Evolutionary conservation across 2,797 vertebrate species (phyloP), one percentile per base, ranked within the genome.

Genomic region (Vultur gryphus): DNA sequence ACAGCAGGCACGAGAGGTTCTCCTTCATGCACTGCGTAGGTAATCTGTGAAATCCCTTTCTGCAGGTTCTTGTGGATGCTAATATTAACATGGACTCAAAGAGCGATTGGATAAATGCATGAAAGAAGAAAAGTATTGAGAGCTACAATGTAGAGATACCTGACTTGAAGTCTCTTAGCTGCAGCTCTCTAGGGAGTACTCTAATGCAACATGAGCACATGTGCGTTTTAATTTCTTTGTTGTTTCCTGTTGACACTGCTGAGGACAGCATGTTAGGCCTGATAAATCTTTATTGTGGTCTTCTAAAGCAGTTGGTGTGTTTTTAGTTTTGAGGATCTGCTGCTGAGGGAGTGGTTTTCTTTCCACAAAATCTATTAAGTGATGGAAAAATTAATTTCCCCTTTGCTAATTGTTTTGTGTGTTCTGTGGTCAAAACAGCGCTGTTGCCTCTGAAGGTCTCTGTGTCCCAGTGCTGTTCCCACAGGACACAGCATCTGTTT

Each of bases 21-120:
- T 54, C 26, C 51, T 55, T 81, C 29, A n/a, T 1, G 2, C 8
- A 26, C 7, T 1, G 0, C 2, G 0, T 26, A 17, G 29, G 23
- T 35, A 46, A 67, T 12, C 33, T 6, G 24, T 7, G 17, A 84
- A 62, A 67, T 9, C n/a, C 49, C 39, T 41, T 62, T 39, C 75
- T 43, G 19, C 31, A 28, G 39, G 48, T 85, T 49, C 61, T 44
- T 41, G 21, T 28, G n/a, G 49, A 35, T 46, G 51, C 11, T 8
- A 12, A 31, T 57, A 23, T 16, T 70, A 26, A 58, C 39, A 41
- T 0, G 39, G 44, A 9, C 58, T 65, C 51, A 59, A 37, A 58
- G 37, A 59, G 21, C 58, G 70, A 33, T 13, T 14, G 26, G 51
- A 33, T 28, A 71, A 83, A 44, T 9, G 6, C 9, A 41, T 12